Evolutionary conservation across 2,888 invertebrate species (phyloP), one percentile per base, ranked within the genome.

Genomic region (Melieria picta): DNA sequence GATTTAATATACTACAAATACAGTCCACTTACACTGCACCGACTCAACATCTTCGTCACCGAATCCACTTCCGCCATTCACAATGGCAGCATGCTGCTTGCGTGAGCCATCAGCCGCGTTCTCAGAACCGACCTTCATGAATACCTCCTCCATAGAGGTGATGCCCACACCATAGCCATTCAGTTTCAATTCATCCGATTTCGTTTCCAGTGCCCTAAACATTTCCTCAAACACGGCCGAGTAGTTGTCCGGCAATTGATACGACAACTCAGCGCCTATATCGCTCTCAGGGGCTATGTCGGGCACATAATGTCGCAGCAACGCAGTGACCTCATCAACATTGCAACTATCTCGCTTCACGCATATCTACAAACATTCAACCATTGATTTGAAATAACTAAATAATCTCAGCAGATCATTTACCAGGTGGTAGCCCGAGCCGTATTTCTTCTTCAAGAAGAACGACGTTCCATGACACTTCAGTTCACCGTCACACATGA

Each of bases 81-180:
- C 76, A 6, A 78, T 16, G 16, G 16, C 16, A 16, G 16, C 16
- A 16, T 16, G 16, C 16, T 16, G 16, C 16, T 16, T 16, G 0
- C 16, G 16, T 16, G 16, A 16, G 16, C 16, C 16, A 16, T 16
- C 16, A 16, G 16, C 75, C 6, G 78, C 77, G 46, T 78, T 79
- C 69, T 91, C 90, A 1, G 90, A 88, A 10, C 90, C 90, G n/a
- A 90, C 88, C 58, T 91, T 92, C 90, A 95, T 91, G 82, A 95
- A 95, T 0, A 96, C 96, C 87, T 97, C 96, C 87, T 96, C 96
- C 87, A 97, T 89, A 0, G 95, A 94, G 3, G 96, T 95, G 11
- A 95, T 91, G 5, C 94, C 91, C 30, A 95, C 91, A 5, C 96
- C 96, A 83, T 93, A 96, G 81, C 94, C 93, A 73, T 90, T 90